A percentile compares a stretch with the other conserved stretches of the same genome.
These are phyloP conservation scores for Ips typographus DNA, from an alignment of 1,140 invertebrate genomes.

Conservation along the genomic window DNA sequence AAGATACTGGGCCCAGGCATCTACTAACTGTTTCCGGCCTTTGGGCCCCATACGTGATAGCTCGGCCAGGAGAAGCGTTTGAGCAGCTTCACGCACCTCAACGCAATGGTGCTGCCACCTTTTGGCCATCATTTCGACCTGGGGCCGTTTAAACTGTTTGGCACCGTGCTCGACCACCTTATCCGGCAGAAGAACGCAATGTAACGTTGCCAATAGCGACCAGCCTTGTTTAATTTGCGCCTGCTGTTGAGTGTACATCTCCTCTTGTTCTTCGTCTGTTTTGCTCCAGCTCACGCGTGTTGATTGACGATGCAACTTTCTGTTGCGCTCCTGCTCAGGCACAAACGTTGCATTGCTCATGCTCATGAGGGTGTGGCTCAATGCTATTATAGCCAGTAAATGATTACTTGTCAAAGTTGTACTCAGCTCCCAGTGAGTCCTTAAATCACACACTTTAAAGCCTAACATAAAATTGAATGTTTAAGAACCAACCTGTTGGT, in stretches of 20 bases:
- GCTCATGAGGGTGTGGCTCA: conserved; percentile 97
- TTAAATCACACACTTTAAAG: neutral
- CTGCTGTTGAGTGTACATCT: conserved; percentile 80
- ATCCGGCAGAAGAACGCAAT: conserved; percentile 94
- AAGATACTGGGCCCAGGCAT: conserved; percentile 93
- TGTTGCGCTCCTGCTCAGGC: conserved; percentile 77
- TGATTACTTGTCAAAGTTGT: conserved; percentile 95
- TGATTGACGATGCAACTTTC: conserved; percentile 66
- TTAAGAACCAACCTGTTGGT: conserved; percentile 51
- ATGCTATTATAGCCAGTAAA: conserved; percentile 87
- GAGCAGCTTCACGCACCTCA: conserved; percentile 94
- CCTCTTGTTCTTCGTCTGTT: conserved; percentile 77
- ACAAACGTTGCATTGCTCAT: conserved; percentile 96
- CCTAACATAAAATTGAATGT: neutral
- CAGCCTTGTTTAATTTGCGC: conserved; percentile 95
- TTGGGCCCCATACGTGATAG: conserved; percentile 85
- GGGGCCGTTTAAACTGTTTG: conserved; percentile 84
- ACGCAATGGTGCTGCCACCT: conserved; percentile 98
- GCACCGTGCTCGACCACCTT: conserved; percentile 70
- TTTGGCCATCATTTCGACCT: conserved; percentile 95
- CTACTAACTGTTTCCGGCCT: conserved; percentile 89
- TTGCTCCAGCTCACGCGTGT: conserved; percentile 63
- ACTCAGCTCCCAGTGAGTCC: conserved; percentile 92
- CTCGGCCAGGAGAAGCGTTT: conserved; percentile 93
- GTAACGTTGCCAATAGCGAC: conserved; percentile 92